Percentiles rank a stretch among this genome's conserved stretches.
Evolutionary conservation across 2,888 invertebrate genomes (phyloP).

Genomic region (Nudaria mundana): DNA sequence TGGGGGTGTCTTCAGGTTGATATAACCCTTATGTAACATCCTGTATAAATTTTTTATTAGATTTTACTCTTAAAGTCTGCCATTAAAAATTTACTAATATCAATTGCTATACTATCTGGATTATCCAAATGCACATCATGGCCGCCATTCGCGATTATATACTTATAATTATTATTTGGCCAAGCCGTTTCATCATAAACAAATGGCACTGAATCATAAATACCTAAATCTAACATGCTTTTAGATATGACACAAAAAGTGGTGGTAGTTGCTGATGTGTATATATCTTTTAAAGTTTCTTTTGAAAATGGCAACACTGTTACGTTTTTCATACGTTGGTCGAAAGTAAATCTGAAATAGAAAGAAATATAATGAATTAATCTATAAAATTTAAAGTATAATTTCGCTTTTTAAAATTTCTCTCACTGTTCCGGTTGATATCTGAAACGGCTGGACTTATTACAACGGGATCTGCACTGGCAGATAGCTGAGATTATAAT

Average conservation of each 20-base stretch:
- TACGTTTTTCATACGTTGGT: conserved; percentile 58
- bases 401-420: no score
- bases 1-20: no score
- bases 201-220: conserved; percentile 42
- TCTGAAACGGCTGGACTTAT: no score
- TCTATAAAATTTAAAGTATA: no score
- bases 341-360: conserved; percentile 58
- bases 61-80: conserved; percentile 24
- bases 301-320: conserved; percentile 45
- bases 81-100: conserved; percentile 52
- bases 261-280: conserved; percentile 41
- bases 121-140: conserved; percentile 82
- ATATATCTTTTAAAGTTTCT: conserved; percentile 39
- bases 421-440: no score
- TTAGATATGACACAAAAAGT: conserved; percentile 49
- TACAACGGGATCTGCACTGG: no score
- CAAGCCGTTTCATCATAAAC: conserved; percentile 44
- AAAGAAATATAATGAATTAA: no score
- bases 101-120: conserved; percentile 73
- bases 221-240: conserved; percentile 28
- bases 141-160: conserved; percentile 68
- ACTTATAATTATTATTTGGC: conserved; percentile 50
- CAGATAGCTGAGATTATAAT: no score
- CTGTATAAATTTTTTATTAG: no score
- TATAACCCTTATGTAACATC: no score